Evolutionary conservation across 2,113 vertebrate genomes (phyloP), one percentile per base, ranked within the genome.

Genomic region (Brachirus orientalis): DNA sequence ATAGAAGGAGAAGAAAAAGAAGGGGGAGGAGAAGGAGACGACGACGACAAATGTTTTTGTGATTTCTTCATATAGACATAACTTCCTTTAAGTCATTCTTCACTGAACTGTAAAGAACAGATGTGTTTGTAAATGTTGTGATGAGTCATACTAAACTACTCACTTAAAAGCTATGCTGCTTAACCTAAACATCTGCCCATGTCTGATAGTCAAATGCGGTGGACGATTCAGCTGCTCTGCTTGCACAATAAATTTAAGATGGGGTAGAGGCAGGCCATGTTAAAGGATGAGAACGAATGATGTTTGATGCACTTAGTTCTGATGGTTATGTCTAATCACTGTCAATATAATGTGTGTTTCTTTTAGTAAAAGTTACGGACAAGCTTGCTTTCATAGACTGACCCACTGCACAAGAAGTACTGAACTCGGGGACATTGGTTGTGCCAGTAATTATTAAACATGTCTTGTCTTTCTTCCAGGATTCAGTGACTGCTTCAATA

Each of bases 401-500:
- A 0, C 35, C 10, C 10, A 17, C 54, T 3, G 4, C 4, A 37
- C 6, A 3, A n/a, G 9, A 33, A 19, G 14, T 1, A 19, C 12
- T 12, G 37, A 47, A 20, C 12, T 1, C 16, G 0, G 12, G 9
- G 22, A 20, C 13, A 50, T n/a, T 10, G 20, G 4, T 14, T 59
- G 40, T 11, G 17, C 22, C 10, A 20, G 4, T 65, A 17, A 78
- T 28, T 2, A 40, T 14, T 10, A 28, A 61, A 38, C 20, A 13
- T 13, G 0, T 62, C 6, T 85, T 19, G 80, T 85, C 41, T 78
- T 38, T 73, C 1, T 78, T 74, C 13, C 84, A 99, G 97, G 94
- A 33, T 79, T 93, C 20, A 87, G 89, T 0, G 83, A 94, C 75
- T 82, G 95, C 85, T 99, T 98, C 91, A 99, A 97, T 75, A 92